These are phyloP conservation scores for Etia nguti DNA, from an alignment of 2,113 vertebrate species.

Conservation along the genomic window DNA sequence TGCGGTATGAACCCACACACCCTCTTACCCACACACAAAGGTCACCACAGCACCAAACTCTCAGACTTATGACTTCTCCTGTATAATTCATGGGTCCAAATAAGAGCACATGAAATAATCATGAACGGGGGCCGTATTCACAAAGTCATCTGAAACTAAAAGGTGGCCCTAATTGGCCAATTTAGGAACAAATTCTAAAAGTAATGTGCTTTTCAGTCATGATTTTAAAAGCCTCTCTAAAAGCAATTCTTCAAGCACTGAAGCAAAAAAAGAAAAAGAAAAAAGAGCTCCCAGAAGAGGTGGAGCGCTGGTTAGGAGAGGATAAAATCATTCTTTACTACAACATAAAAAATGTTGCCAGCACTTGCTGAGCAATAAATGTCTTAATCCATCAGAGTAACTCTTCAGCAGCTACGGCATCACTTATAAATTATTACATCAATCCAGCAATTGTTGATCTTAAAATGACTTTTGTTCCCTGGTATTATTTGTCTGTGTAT, in stretches of 20 bases:
- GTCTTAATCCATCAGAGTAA: constrained; percentile 1
- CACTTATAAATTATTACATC: not conserved
- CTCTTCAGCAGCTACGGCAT: not conserved
- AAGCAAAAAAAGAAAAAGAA: not conserved
- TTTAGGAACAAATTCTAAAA: constrained; percentile 31
- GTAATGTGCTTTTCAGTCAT: constrained; percentile 26
- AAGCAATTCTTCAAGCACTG: constrained; percentile 5
- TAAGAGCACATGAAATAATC: constrained; percentile 64
- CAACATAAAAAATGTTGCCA: not conserved
- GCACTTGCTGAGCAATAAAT: constrained; percentile 14
- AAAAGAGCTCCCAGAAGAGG: not conserved
- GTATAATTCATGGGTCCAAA: constrained; percentile 55
- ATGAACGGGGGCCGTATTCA: constrained; percentile 39
- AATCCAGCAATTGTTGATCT: not conserved
- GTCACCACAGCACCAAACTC: constrained; percentile 27
- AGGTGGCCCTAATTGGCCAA: constrained; percentile 55
- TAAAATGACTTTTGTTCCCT: not conserved
- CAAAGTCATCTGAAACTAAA: constrained; percentile 36
- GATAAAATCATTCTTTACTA: constrained; percentile 6
- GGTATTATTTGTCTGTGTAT: not conserved
- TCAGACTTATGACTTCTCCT: constrained; percentile 43
- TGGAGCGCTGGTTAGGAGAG: not conserved
- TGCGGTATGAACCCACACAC: not conserved
- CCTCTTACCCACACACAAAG: not conserved
- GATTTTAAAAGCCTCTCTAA: constrained; percentile 45